Evolutionary conservation across 2,797 vertebrate genomes (phyloP), one percentile per base, ranked within the genome.

Genomic region (Enteromius viviparus): DNA sequence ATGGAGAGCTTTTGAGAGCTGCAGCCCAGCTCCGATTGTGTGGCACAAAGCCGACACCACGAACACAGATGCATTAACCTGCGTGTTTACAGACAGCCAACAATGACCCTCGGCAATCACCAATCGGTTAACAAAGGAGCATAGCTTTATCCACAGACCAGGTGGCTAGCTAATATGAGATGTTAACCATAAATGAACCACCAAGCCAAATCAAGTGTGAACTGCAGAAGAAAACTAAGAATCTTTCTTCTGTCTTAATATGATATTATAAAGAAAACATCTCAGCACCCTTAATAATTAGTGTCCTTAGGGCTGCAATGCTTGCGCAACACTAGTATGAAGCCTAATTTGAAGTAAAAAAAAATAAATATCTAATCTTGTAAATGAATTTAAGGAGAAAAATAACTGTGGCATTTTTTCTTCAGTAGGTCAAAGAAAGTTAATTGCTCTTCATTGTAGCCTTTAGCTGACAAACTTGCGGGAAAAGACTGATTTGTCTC

Each of bases 71-170:
- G 90, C 87, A 90, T 92, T 90, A 91, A 88, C 86, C 82, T 80
- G 84, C 19, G 86, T 93, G 91, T 90, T 92, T 91, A 90, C 82
- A 86, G 71, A 75, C 85, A 84, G 90, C 89, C 89, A 91, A 90
- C 86, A 90, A 85, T 90, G 89, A 90, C 89, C 87, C 78, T 85
- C 85, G 89, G 91, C 90, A 90, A 91, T 92, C 89, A 92, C 92
- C 92, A 91, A 91, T 92, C 91, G 91, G 68, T 85, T 78, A 80
- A 78, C 17, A 79, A 80, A 66, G 71, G 51, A 83, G 70, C 49
- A 72, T 26, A 58, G 85, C 81, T 74, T 81, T 78, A 84, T 79
- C 81, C 76, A 62, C 69, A 15, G 76, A 82, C 84, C 87, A 87
- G 87, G 87, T 88, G 85, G 81, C 64, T 21, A 55, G 12, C 76